These are phyloP conservation scores for Odontothrips loti DNA, from an alignment of 2,888 invertebrate genomes.

Conservation along the genomic window DNA sequence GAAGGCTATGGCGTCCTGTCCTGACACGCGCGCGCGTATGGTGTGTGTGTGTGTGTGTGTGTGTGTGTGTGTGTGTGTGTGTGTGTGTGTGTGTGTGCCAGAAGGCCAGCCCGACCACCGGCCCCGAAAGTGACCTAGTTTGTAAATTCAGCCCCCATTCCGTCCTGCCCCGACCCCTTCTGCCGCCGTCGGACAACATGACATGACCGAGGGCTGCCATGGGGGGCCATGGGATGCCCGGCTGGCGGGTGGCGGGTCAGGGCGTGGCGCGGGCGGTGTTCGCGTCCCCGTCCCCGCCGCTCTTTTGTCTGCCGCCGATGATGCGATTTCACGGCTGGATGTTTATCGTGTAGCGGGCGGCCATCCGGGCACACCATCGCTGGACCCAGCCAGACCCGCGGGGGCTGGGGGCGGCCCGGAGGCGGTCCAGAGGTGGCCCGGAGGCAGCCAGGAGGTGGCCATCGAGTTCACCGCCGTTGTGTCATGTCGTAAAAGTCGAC, in stretches of 20 bases:
- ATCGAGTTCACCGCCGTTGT: too few species aligned
- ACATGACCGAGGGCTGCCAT: too few species aligned
- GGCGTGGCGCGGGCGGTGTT: neutral
- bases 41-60: too few species aligned
- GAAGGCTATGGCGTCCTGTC: neutral
- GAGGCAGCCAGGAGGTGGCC: neutral
- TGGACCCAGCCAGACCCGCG: too few species aligned
- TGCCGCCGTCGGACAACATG: neutral
- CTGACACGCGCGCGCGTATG: neutral
- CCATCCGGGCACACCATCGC: neutral
- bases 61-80: too few species aligned
- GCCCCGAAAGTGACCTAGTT: slow-evolving; percentile 10
- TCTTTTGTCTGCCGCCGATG: neutral
- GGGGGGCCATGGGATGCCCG: too few species aligned
- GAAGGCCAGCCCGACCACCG: too few species aligned
- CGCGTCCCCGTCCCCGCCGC: neutral
- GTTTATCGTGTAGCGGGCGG: neutral
- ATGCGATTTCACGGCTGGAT: slow-evolving; percentile 6
- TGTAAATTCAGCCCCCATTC: neutral
- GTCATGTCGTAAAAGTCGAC: too few species aligned
- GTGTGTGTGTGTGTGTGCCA: too few species aligned
- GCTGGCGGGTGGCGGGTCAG: too few species aligned
- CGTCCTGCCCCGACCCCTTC: neutral
- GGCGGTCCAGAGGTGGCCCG: neutral
- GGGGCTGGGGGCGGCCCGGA: neutral